A percentile compares a stretch with the other conserved stretches of the same genome.
phyloP scores from a whole-genome alignment of 2,888 invertebrate genomes.

The Lagria hirta region DNA sequence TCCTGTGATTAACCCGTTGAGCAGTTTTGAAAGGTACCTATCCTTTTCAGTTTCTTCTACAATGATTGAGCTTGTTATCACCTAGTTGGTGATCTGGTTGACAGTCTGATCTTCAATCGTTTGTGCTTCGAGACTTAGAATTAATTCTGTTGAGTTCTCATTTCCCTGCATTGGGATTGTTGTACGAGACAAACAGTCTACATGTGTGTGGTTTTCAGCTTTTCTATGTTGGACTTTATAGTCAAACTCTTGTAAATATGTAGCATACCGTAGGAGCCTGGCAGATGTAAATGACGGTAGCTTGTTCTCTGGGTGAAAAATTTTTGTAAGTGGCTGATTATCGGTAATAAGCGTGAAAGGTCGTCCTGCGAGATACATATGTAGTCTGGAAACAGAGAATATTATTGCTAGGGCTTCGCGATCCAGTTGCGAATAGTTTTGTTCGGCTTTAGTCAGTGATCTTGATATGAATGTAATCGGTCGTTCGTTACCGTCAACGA shows the following conservation, averaged over 20 bases:
- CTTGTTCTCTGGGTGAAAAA: constrained; percentile 14
- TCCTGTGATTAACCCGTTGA: neutral
- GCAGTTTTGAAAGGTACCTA: neutral
- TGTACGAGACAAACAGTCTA: constrained; percentile 21
- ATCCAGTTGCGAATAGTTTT: constrained; percentile 36
- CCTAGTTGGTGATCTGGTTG: constrained; percentile 4
- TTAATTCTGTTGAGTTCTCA: neutral
- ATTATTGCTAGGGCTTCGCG: constrained; percentile 43
- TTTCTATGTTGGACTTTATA: constrained; percentile 9
- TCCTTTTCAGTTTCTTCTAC: constrained; percentile 2
- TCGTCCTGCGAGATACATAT: constrained; percentile 21
- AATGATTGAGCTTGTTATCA: constrained; percentile 6
- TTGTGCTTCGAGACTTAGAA: too few relatives aligned
- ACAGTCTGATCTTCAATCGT: constrained; percentile 9
- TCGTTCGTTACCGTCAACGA: constrained; percentile 39
- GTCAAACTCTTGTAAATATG: constrained; percentile 14
- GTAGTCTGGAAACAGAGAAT: constrained; percentile 20
- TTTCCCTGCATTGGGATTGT: neutral
- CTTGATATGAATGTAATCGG: constrained; percentile 34
- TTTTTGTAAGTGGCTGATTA: constrained; percentile 24
- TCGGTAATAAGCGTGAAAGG: constrained; percentile 24
- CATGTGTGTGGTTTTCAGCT: constrained; percentile 12
- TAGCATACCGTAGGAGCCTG: constrained; percentile 29
- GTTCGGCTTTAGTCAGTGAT: constrained; percentile 11
- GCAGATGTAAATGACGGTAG: constrained; percentile 17